These are phyloP conservation scores for Drosophila melanosoma DNA, from an alignment of 2,888 invertebrate genomes.

Conservation along the genomic window DNA sequence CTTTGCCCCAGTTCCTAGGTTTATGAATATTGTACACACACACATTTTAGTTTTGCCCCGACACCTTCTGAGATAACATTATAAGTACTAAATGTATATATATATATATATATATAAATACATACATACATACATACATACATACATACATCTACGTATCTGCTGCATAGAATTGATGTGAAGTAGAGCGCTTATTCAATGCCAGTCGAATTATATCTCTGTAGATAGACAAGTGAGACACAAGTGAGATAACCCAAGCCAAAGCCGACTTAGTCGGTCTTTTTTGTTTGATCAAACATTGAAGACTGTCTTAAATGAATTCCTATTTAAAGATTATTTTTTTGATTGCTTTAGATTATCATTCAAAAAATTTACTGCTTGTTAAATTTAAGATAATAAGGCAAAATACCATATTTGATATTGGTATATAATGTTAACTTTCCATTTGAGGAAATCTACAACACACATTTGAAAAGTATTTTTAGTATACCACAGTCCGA, in stretches of 20 bases:
- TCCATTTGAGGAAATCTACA: not conserved
- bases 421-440: not conserved
- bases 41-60: conserved; percentile 13
- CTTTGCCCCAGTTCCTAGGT: conserved; percentile 13
- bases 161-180: conserved; percentile 21
- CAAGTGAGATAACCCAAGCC: too few species aligned
- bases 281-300: conserved; percentile 47
- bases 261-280: conserved; percentile 41
- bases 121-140: not conserved
- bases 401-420: not conserved
- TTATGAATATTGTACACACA: conserved; percentile 38
- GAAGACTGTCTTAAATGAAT: not conserved
- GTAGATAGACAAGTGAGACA: conserved; percentile 1
- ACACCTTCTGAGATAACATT: conserved; percentile 37
- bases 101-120: not conserved
- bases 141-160: not conserved
- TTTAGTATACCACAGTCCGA: not conserved
- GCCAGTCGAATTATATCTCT: conserved; percentile 36
- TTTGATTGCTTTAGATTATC: conserved; percentile 7
- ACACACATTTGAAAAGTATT: not conserved
- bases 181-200: conserved; percentile 36
- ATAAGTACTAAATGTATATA: not conserved
- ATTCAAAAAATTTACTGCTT: not conserved
- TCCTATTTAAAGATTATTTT: conserved; percentile 20
- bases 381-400: not conserved